phyloP scores from a whole-genome alignment of 2,797 vertebrate species.

The Xerus rutilus region DNA sequence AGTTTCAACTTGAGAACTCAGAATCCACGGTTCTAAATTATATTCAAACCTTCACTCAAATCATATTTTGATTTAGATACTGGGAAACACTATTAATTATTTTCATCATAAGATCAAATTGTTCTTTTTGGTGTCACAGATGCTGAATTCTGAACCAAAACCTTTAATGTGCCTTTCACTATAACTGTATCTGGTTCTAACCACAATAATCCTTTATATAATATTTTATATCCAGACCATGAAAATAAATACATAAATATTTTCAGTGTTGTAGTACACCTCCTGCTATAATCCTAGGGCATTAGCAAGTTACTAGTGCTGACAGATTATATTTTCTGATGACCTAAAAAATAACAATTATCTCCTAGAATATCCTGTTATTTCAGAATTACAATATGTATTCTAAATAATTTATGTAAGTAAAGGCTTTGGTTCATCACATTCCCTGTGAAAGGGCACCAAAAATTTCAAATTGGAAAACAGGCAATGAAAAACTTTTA shows the following conservation, averaged over 20 bases:
- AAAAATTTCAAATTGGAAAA: constrained; percentile 57
- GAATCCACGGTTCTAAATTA: constrained; percentile 75
- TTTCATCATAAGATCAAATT: constrained; percentile 72
- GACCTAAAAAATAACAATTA: constrained; percentile 9
- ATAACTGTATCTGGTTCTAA: neutral
- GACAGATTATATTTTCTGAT: constrained; percentile 56
- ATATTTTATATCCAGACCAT: constrained; percentile 10
- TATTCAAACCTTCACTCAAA: constrained; percentile 75
- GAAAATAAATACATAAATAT: constrained; percentile 45
- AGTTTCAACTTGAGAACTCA: constrained; percentile 72
- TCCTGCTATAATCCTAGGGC: neutral
- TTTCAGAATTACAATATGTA: constrained; percentile 33
- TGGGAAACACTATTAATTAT: constrained; percentile 76
- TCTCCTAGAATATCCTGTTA: constrained; percentile 24
- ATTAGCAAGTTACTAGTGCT: constrained; percentile 28
- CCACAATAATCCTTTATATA: neutral
- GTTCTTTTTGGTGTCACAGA: constrained; percentile 67
- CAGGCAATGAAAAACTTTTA: constrained; percentile 21
- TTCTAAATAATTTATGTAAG: constrained; percentile 56
- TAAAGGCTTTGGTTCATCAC: constrained; percentile 41
- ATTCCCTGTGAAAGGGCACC: constrained; percentile 36
- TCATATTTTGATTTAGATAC: constrained; percentile 73
- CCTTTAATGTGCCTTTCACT: constrained; percentile 5
- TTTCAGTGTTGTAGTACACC: neutral
- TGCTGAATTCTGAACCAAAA: constrained; percentile 69